These are phyloP conservation scores for Ophion ellenae DNA, from an alignment of 2,888 invertebrate species.

Conservation along the genomic window DNA sequence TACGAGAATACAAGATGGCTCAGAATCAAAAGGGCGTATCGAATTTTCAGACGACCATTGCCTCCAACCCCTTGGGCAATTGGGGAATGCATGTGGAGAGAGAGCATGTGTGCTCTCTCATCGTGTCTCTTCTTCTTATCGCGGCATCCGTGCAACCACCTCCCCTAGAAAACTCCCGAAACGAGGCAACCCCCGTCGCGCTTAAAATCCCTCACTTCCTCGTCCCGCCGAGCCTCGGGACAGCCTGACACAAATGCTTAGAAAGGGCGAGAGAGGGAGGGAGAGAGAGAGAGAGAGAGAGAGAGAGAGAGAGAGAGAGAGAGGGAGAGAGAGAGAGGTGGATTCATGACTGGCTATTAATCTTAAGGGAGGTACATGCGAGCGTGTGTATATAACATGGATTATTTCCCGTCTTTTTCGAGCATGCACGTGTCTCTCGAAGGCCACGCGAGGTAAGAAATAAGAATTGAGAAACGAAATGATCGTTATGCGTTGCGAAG, in stretches of 20 bases:
- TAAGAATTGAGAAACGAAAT: neutral
- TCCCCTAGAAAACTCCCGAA: slow-evolving; percentile 22
- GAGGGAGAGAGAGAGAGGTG: neutral
- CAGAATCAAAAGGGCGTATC: slow-evolving; percentile 6
- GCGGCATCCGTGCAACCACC: neutral
- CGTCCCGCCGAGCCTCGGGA: slow-evolving; percentile 11
- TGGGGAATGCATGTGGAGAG: neutral
- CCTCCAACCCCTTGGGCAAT: neutral
- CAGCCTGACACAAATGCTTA: slow-evolving; percentile 29
- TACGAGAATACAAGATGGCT: neutral
- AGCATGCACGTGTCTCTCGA: neutral
- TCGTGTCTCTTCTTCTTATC: neutral
- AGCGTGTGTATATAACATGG: slow-evolving; percentile 32
- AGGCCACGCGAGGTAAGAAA: neutral
- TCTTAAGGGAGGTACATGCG: slow-evolving; percentile 47
- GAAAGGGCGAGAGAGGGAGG: slow-evolving; percentile 13
- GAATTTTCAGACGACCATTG: neutral
- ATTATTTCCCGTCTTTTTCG: slow-evolving; percentile 29
- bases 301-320: slow-evolving; percentile 9
- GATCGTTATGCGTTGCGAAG: neutral
- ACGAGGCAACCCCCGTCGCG: slow-evolving; percentile 2
- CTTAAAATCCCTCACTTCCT: slow-evolving; percentile 1
- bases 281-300: slow-evolving; percentile 4
- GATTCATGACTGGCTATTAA: slow-evolving; percentile 55
- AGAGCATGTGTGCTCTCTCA: neutral